A percentile compares a stretch with the other conserved stretches of the same genome.
Conservation (phyloP, 2,797 vertebrate genomes). For the Scolopax rusticola region DNA sequence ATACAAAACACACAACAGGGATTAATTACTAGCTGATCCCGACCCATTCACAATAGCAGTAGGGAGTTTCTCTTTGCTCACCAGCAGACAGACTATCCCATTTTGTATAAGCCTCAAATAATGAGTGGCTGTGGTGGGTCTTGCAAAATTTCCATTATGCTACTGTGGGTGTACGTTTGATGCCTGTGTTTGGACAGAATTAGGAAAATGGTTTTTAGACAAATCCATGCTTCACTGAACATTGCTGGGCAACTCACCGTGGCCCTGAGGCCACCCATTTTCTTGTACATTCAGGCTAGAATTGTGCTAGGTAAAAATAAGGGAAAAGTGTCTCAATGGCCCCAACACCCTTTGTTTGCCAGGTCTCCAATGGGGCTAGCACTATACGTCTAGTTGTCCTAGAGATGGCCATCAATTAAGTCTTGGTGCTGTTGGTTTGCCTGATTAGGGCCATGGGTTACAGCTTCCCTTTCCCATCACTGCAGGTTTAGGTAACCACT, state of each 20-base stretch:
- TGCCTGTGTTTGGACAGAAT: not conserved
- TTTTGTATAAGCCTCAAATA: not conserved
- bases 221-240: not conserved
- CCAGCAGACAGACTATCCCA: not conserved
- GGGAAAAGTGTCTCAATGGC: not conserved
- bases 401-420: not conserved
- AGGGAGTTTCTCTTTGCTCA: not conserved
- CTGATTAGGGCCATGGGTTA: not conserved
- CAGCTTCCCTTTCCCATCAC: not conserved
- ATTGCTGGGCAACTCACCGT: not conserved
- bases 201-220: not conserved
- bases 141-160: not conserved
- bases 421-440: not conserved
- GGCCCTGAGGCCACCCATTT: not conserved
- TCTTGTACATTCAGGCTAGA: not conserved
- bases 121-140: constrained; percentile 34
- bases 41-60: not conserved
- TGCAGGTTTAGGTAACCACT: not conserved
- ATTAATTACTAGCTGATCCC: not conserved
- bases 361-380: not conserved
- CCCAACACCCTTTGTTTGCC: not conserved
- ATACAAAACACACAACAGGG: not conserved
- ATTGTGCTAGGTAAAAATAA: not conserved
- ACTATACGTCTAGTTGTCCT: not conserved
- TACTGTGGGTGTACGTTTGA: not conserved